Base-by-base conservation (phyloP, 2,797 vertebrate species). In the Sebastes minor region DNA sequence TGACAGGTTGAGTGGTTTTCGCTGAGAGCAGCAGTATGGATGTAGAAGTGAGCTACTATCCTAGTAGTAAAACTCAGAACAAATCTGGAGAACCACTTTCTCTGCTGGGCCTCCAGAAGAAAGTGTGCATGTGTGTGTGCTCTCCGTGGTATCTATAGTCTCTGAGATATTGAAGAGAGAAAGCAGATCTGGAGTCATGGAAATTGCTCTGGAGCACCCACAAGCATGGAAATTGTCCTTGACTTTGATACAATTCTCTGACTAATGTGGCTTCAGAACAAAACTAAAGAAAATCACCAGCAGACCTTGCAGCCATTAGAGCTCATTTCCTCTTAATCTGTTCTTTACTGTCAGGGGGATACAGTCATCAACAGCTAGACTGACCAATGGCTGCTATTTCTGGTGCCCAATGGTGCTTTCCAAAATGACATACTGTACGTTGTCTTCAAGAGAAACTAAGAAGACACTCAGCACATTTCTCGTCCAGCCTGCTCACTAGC, bases 51-150 rank as follows among this genome's bases (percentile, higher is more conserved):
- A 55, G 64, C 46, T 56, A 11, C 62, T 30, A 28, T 23, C n/a
- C 35, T 13, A 27, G n/a, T 13, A 52, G 38, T 76, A 35, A 56
- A 52, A 65, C 8, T 57, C 27, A 49, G 60, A 67, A 22, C 18
- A 52, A 30, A 79, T 68, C 74, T 81, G 71, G 16, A 76, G 35
- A 80, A 78, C 5, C 38, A 78, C 64, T 82, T 53, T 30, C 27
- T 25, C 33, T 30, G 52, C 52, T 38, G 52, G 53, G n/a, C 53
- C 25, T 55, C 57, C 22, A 53, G 22, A 18, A 61, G 11, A 66
- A 7, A 35, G 13, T 32, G 25, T 59, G 38, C 53, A 57, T 46
- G 20, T 30, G 57, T 46, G 18, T 65, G 63, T 27, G 32, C 28
- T 23, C 20, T 23, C 46, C 25, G 53, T 33, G 18, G n/a, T 46